Percentiles rank a stretch among this genome's conserved stretches.
Conservation (phyloP, 2,888 invertebrate species). For the Eupsilia transversa region DNA sequence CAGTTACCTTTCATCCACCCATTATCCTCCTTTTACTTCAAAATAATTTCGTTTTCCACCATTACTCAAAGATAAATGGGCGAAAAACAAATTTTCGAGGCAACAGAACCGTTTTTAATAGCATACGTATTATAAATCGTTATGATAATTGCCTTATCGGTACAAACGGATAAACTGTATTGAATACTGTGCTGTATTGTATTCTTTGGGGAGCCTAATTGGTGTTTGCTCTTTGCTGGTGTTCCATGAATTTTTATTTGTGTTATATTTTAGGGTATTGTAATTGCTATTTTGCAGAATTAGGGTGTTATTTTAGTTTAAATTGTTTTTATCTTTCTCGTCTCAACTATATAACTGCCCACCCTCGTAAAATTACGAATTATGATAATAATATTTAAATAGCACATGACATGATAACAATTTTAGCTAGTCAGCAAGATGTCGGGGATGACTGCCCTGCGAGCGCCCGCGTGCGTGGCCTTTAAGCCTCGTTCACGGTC, state of each 20-base stretch:
- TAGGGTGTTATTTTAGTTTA: not conserved
- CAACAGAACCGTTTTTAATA: conserved; percentile 58
- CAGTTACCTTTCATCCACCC: conserved; percentile 23
- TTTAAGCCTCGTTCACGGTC: too few species aligned
- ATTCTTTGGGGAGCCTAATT: conserved; percentile 62
- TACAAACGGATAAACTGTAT: conserved; percentile 67
- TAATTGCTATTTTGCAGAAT: not conserved
- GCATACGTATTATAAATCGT: conserved; percentile 72
- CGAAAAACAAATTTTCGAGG: conserved; percentile 60
- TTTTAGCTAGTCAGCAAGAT: not conserved
- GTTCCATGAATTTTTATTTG: conserved; percentile 31
- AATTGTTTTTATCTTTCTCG: not conserved
- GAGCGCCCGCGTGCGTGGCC: too few species aligned
- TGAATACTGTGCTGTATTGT: conserved; percentile 67
- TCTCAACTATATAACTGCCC: not conserved
- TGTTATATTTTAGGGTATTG: not conserved
- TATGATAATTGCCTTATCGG: conserved; percentile 76
- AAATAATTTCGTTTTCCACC: conserved; percentile 58
- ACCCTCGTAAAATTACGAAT: not conserved
- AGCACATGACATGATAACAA: not conserved
- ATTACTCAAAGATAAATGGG: conserved; percentile 56
- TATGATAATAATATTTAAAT: not conserved
- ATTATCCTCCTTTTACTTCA: conserved; percentile 23
- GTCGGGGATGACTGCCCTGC: too few species aligned
- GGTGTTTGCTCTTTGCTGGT: conserved; percentile 25